Evolutionary conservation across 2,888 invertebrate genomes (phyloP), one percentile per base, ranked within the genome.

Genomic region (Catocala nupta): DNA sequence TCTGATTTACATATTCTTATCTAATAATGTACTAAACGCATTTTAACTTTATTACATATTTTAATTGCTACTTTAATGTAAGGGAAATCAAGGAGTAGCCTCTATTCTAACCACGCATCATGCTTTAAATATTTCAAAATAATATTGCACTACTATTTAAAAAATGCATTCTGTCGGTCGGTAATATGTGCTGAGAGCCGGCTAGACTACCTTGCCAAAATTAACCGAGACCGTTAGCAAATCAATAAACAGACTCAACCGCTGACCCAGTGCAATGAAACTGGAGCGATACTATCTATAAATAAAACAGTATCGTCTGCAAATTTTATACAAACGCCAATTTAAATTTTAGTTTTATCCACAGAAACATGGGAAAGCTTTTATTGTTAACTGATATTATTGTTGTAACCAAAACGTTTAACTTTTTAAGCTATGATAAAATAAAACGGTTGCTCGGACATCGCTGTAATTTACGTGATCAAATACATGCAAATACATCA

Each of bases 221-320:
- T 92, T 91, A 93, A 88, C 90, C 82, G 76, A 77, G 71, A 70
- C 87, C 80, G 88, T 88, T 87, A 85, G 80, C 85, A 83, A 92
- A 93, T 93, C 93, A 91, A 93, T 93, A 93, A 87, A 89, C 87
- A 87, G 86, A 84, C 84, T 80, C 80, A 73, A 85, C 81, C 80
- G 87, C 88, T 91, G 93, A 90, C 91, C 92, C 83, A 87, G 71
- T 88, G 85, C 86, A 86, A 73, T 77, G 87, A 82, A 93, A 90
- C 89, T 92, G 85, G 92, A 88, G 80, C 92, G 82, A 73, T 83
- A 84, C 86, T 76, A 74, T 85, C 87, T 88, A 88, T 88, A 90
- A 91, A 92, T 92, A 91, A 85, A 86, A 84, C 84, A 75, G 78
- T 76, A 78, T 77, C 81, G 85, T 85, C 87, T 85, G 88, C 86